Base-by-base conservation (phyloP, 2,888 invertebrate species). In the Drosophila mettleri region DNA sequence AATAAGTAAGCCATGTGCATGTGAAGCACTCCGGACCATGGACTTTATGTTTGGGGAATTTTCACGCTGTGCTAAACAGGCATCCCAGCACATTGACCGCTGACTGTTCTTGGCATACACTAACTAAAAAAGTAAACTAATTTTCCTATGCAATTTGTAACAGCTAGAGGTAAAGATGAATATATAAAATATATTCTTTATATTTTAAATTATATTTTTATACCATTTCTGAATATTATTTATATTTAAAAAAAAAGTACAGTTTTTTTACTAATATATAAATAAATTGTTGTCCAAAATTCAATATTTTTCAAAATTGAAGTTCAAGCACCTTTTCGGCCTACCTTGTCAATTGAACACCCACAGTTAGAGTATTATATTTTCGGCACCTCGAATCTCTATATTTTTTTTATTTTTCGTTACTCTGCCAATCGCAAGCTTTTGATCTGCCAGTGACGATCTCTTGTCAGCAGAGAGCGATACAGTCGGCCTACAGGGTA, bases 21-120 rank as follows among this genome's bases (percentile, higher is more conserved):
- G 49, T 49, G 45, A 24, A 57, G 51, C 51, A 58, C 51, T 59
- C 49, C 27, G 43, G 52, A 43, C 45, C 43, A 45, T 45, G 43
- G 6, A 33, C 18, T 27, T 51, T 54, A 65, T 76, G 85, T 78
- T 83, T 86, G 70, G 84, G 81, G 68, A 78, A 80, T 77, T 63
- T 66, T 66, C 31, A 14, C 41, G 54, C 39, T 34, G 24, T 10
- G 33, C 38, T 29, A 38, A 29, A 41, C 31, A 34, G 24, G 43
- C 14, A 16, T 20, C 20, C 20, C 34, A 36, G 67, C 48, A 62
- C 72, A 66, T 71, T 71, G 80, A 76, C 80, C 76, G 76, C 41
- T 33, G 43, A 34, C 12, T 59, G 34, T 52, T 62, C 43, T 16
- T 24, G 2, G 27, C 34, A 52, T 52, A 38, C 52, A 27, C 52